Evolutionary conservation across 2,113 vertebrate species (phyloP).

Genomic region (Lates calcarifer): DNA sequence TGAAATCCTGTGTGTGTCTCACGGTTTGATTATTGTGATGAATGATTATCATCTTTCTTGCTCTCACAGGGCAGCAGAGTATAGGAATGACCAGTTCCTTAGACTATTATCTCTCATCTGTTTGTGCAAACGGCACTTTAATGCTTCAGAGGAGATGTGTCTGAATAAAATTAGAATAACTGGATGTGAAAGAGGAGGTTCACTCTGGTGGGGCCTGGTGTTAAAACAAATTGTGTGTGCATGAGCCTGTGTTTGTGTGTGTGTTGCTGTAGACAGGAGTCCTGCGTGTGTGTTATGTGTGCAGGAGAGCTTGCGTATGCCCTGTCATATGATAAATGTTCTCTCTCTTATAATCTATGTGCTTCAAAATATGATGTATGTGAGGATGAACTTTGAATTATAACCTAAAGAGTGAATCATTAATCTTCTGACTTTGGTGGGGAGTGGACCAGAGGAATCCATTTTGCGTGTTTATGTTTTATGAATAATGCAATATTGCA

Average conservation of each 20-base stretch:
- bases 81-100: conserved; percentile 72
- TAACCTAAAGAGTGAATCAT: conserved; percentile 89
- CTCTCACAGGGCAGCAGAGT: conserved; percentile 63
- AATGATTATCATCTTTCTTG: conserved; percentile 72
- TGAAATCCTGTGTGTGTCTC: conserved; percentile 37
- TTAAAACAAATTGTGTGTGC: conserved; percentile 56
- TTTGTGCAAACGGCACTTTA: conserved; percentile 79
- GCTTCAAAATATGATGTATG: conserved; percentile 92
- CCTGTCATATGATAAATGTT: conserved; percentile 89
- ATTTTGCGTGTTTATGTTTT: conserved; percentile 84
- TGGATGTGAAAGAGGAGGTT: conserved; percentile 73
- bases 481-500: conserved; percentile 85
- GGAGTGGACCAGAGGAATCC: conserved; percentile 81
- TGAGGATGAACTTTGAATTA: conserved; percentile 92
- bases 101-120: conserved; percentile 77
- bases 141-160: conserved; percentile 76
- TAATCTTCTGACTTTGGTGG: conserved; percentile 88
- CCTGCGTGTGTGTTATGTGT: conserved; percentile 52
- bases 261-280: conserved; percentile 23
- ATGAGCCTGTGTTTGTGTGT: conserved; percentile 38
- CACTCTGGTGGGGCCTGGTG: conserved; percentile 65
- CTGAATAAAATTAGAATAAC: conserved; percentile 79
- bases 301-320: conserved; percentile 78
- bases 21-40: conserved; percentile 75
- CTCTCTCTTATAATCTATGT: conserved; percentile 90